Percentiles rank a stretch among this genome's conserved stretches.
phyloP scores from a whole-genome alignment of 1,140 invertebrate genomes.

The Aphis gossypii region DNA sequence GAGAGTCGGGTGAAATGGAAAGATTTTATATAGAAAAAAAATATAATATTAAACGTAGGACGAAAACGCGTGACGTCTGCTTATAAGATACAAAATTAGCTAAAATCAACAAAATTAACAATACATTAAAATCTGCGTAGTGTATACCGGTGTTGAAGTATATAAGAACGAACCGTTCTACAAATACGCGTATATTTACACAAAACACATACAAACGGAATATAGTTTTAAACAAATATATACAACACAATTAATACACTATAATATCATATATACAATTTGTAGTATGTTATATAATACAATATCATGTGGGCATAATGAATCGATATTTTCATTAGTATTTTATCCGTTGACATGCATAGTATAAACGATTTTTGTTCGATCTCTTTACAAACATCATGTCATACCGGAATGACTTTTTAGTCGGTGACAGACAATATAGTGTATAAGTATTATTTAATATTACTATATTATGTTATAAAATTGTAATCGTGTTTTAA shows the following conservation, averaged over 20 bases:
- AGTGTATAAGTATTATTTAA: background rate
- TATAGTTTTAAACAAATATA: constrained; percentile 24
- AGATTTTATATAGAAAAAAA: background rate
- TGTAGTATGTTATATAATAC: background rate
- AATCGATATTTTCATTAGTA: background rate
- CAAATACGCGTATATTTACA: constrained; percentile 14
- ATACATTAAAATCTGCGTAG: background rate
- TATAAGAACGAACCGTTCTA: background rate
- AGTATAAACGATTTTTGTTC: background rate
- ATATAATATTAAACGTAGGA: background rate
- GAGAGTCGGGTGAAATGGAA: background rate
- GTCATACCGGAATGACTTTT: background rate
- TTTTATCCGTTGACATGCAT: background rate
- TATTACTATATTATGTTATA: background rate
- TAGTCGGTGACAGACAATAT: background rate
- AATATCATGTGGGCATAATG: background rate
- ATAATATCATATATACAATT: background rate
- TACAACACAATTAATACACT: background rate
- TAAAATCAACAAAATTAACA: constrained; percentile 36
- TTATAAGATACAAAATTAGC: constrained; percentile 41
- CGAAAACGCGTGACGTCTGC: background rate
- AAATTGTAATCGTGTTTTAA: background rate
- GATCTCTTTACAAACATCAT: background rate
- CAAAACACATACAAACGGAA: constrained; percentile 1
- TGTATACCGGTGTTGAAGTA: background rate